Evolutionary conservation across 2,797 vertebrate genomes (phyloP), one percentile per base, ranked within the genome.

Genomic region (Enteromius mattozi): DNA sequence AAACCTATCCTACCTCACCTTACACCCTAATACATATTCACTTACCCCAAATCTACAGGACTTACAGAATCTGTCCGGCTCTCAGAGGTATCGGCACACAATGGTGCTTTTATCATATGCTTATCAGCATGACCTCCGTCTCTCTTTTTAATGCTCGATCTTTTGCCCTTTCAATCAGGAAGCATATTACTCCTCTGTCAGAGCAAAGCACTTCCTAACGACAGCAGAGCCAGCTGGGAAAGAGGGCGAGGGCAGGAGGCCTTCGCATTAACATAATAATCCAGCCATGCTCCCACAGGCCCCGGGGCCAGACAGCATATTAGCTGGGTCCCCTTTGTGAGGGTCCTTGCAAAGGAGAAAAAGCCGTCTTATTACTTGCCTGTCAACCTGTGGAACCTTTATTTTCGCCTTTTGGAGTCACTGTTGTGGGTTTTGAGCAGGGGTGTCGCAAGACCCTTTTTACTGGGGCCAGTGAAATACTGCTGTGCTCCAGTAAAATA

Each of bases 211-310:
- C 96, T 96, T 96, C 95, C 95, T 97, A 97, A 97, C 96, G 96
- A 97, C 97, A 91, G 97, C 95, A 96, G 97, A 95, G 96, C 96
- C 97, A 98, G 97, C 97, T 99, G 98, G 97, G 97, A 98, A 94
- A 94, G 96, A 96, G 95, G 94, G 97, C 65, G 75, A 97, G 97
- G 97, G 97, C 97, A 98, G 97, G 96, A 94, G 97, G 94, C 96
- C 97, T 96, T 95, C 85, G 94, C 97, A 99, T 99, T 99, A 99
- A 97, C 98, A 99, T 99, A 99, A 99, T 99, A 98, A 99, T 98
- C 98, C 98, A 98, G 95, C 96, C 94, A 92, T 90, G 91, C 92
- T 98, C 96, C 97, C 97, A 96, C 93, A 97, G 96, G 97, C 98
- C 97, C 97, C 91, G 86, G 94, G 96, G 98, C 97, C 97, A 98